phyloP scores from a whole-genome alignment of 2,113 vertebrate genomes.

The Ascaphus truei region DNA sequence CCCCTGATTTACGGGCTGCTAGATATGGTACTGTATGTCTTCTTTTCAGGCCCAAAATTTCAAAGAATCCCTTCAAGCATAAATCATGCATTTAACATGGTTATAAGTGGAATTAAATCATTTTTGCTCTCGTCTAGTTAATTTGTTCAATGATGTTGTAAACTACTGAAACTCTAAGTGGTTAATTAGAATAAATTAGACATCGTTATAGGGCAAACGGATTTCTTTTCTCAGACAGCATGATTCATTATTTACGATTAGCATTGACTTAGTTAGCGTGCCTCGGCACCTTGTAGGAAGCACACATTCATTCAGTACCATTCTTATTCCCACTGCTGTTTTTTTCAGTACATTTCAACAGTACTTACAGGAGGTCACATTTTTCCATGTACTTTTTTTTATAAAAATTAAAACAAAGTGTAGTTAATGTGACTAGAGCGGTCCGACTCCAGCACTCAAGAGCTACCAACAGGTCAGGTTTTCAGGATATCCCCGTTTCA shows the following conservation, averaged over 20 bases:
- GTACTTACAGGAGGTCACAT: no score
- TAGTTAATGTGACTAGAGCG: no score
- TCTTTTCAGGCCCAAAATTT: neutral
- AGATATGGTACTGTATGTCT: neutral
- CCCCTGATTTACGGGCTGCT: no score
- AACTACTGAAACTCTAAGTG: neutral
- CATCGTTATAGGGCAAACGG: neutral
- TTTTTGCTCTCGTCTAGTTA: constrained; percentile 8
- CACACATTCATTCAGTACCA: neutral
- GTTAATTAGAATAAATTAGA: neutral
- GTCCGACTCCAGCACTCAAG: no score
- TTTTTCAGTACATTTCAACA: no score
- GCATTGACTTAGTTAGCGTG: neutral
- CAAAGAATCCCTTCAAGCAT: constrained; percentile 12
- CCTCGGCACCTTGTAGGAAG: neutral
- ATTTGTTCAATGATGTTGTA: constrained; percentile 21
- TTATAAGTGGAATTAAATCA: constrained; percentile 3
- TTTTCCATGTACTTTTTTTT: no score
- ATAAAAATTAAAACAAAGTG: no score
- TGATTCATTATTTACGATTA: neutral
- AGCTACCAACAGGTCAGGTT: no score
- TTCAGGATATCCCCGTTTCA: no score
- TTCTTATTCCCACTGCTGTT: neutral
- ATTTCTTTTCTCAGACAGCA: neutral
- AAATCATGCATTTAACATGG: constrained; percentile 14